Evolutionary conservation across 2,797 vertebrate genomes (phyloP).

Genomic region (Acridotheres tristis): DNA sequence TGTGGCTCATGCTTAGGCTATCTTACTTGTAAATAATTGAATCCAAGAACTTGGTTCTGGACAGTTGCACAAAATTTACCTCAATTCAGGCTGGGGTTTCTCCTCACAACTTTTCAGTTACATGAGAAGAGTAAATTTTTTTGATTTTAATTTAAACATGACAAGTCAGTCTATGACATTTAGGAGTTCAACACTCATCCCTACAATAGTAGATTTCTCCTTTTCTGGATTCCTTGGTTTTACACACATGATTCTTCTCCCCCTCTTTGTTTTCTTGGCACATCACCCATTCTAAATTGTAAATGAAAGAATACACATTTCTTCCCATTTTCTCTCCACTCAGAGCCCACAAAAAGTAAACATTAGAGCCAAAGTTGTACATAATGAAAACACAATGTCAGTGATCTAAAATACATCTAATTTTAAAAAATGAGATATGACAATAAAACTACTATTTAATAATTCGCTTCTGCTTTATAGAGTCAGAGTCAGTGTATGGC

Average conservation of each 20-base stretch:
- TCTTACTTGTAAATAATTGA: not conserved
- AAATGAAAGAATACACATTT: not conserved
- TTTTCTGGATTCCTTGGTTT: not conserved
- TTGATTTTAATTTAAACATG: not conserved
- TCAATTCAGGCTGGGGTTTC: not conserved
- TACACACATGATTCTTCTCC: not conserved
- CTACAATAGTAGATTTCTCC: not conserved
- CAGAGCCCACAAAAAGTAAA: not conserved
- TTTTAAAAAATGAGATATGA: not conserved
- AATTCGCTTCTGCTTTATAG: not conserved
- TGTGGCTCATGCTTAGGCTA: not conserved
- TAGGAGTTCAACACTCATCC: not conserved
- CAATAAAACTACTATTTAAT: not conserved
- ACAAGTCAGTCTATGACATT: not conserved
- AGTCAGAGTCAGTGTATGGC: not conserved
- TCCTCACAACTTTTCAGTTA: not conserved
- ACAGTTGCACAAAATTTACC: not conserved
- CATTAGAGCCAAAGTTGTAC: not conserved
- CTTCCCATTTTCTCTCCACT: not conserved
- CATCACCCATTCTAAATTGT: not conserved
- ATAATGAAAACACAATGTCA: not conserved
- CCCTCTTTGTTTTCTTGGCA: not conserved
- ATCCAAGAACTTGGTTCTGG: not conserved
- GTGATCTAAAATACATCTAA: not conserved
- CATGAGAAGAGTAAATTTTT: not conserved